Evolutionary conservation across 2,797 vertebrate species (phyloP).

Genomic region (Chaetodon trifasciatus): DNA sequence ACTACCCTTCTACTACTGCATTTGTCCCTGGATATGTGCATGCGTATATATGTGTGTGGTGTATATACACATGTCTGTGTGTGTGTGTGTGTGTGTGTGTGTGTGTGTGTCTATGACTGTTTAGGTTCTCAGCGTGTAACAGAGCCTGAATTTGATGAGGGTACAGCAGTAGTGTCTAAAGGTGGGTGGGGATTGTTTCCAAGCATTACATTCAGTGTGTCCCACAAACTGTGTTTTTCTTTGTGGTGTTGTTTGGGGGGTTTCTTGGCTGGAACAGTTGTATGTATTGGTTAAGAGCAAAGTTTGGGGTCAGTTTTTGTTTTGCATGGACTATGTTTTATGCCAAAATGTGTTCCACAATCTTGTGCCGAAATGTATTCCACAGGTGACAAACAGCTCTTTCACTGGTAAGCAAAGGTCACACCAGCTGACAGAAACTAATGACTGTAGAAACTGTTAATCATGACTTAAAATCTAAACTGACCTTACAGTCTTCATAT

Average conservation of each 20-base stretch:
- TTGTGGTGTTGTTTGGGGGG: slow-evolving; percentile 13
- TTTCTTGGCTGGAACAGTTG: not conserved
- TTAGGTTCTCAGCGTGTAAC: slow-evolving; percentile 98
- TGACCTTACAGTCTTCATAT: not conserved
- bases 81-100: slow-evolving; percentile 51
- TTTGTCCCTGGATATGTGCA: slow-evolving; percentile 55
- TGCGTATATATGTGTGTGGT: slow-evolving; percentile 38
- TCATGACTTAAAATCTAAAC: not conserved
- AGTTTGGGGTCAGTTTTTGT: not conserved
- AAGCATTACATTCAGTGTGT: slow-evolving; percentile 42
- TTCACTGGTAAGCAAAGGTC: not conserved
- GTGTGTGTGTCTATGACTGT: slow-evolving; percentile 68
- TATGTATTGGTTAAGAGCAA: not conserved
- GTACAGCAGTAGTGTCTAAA: slow-evolving; percentile 95
- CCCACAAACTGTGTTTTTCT: slow-evolving; percentile 29
- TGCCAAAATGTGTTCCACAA: not conserved
- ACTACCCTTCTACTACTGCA: slow-evolving; percentile 34
- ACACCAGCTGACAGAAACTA: not conserved
- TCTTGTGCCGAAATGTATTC: not conserved
- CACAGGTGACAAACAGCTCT: not conserved
- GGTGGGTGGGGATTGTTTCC: slow-evolving; percentile 90
- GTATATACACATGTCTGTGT: slow-evolving; percentile 39
- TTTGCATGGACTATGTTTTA: slow-evolving; percentile 7
- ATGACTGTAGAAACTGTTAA: not conserved
- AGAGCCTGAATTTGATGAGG: slow-evolving; percentile 97